These are phyloP conservation scores for Urocitellus parryii DNA, from an alignment of 2,113 vertebrate genomes.

Conservation along the genomic window DNA sequence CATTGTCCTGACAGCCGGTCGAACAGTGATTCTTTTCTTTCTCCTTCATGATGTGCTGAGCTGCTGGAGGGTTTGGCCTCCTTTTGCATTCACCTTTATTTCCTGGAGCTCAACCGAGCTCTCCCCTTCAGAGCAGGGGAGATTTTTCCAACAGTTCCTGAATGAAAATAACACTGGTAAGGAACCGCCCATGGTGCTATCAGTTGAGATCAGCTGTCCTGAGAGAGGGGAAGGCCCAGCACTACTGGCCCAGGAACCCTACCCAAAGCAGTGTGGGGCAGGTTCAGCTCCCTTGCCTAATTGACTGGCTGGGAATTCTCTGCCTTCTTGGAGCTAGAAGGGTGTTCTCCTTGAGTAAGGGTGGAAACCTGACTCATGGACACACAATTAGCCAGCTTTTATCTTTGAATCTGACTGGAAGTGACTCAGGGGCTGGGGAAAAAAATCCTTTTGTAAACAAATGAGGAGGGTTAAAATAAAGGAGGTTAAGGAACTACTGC, in stretches of 20 bases:
- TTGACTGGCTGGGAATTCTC: background rate
- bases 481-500: constrained; percentile 18
- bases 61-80: background rate
- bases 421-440: constrained; percentile 74
- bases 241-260: background rate
- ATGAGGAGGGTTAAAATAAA: background rate
- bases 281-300: background rate
- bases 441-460: constrained; percentile 73
- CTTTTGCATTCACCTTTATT: constrained; percentile 21
- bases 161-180: constrained; percentile 27
- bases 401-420: constrained; percentile 78
- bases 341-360: constrained; percentile 55
- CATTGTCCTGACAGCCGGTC: background rate
- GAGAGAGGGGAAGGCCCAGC: background rate
- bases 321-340: constrained; percentile 51
- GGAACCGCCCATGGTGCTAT: background rate
- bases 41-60: background rate
- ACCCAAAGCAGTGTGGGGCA: background rate
- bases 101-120: background rate
- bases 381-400: constrained; percentile 70
- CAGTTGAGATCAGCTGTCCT: background rate
- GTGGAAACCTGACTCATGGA: constrained; percentile 73
- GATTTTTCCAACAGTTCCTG: background rate
- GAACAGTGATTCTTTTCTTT: background rate
- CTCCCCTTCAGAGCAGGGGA: background rate